phyloP scores from a whole-genome alignment of 1,140 invertebrate species.

The Micrasema minimum region DNA sequence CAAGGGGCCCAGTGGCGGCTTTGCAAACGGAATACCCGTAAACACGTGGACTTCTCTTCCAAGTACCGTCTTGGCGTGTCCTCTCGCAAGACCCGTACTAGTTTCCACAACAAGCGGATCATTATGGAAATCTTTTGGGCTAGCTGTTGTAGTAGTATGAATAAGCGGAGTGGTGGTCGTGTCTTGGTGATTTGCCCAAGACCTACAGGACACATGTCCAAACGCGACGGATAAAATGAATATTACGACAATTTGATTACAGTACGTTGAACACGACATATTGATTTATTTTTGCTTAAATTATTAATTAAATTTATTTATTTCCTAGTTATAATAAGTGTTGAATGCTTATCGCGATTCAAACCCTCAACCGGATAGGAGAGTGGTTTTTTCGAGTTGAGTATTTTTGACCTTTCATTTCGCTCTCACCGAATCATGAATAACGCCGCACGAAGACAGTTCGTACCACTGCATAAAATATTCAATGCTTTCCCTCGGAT shows the following conservation, averaged over 20 bases:
- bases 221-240: constrained; percentile 37
- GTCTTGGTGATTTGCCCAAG: constrained; percentile 67
- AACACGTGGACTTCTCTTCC: constrained; percentile 89
- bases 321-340: no score
- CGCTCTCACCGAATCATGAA: constrained; percentile 43
- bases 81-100: constrained; percentile 80
- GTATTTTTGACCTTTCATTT: constrained; percentile 50
- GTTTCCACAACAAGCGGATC: constrained; percentile 84
- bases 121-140: constrained; percentile 69
- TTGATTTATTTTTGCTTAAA: constrained; percentile 10
- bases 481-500: constrained; percentile 37
- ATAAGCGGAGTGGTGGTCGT: constrained; percentile 64
- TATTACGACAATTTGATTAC: constrained; percentile 16
- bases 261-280: constrained; percentile 26
- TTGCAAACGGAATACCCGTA: constrained; percentile 94
- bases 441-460: constrained; percentile 29
- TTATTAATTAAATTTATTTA: no score
- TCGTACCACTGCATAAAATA: constrained; percentile 48
- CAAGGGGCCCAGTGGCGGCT: constrained; percentile 87
- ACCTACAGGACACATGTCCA: constrained; percentile 54
- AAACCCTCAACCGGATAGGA: constrained; percentile 47
- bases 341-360: constrained; percentile 7
- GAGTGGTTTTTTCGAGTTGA: constrained; percentile 46
- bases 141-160: constrained; percentile 64
- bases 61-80: constrained; percentile 78